Percentiles rank a stretch among this genome's conserved stretches.
These are phyloP conservation scores for Melanostoma scalare DNA, from an alignment of 2,888 invertebrate species.

Conservation along the genomic window DNA sequence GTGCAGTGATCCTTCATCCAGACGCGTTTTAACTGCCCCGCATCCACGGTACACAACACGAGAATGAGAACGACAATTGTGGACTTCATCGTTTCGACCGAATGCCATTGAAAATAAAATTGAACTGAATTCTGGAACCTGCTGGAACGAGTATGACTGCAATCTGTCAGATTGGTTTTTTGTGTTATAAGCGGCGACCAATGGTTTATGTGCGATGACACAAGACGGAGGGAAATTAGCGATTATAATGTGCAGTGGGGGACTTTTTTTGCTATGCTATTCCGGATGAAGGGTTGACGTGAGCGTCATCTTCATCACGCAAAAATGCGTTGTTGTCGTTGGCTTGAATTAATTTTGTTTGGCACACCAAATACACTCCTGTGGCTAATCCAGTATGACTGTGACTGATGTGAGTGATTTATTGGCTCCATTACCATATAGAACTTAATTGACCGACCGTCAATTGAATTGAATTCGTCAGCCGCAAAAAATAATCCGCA, in stretches of 20 bases:
- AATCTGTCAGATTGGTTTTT: slow-evolving; percentile 30
- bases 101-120: slow-evolving; percentile 63
- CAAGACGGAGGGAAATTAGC: slow-evolving; percentile 49
- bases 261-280: not conserved
- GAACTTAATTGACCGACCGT: slow-evolving; percentile 39
- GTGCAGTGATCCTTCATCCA: slow-evolving; percentile 81
- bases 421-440: slow-evolving; percentile 42
- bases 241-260: slow-evolving; percentile 39
- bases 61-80: slow-evolving; percentile 31
- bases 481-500: not conserved
- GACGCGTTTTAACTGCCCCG: slow-evolving; percentile 79
- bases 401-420: slow-evolving; percentile 38
- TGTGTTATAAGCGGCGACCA: slow-evolving; percentile 14
- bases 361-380: slow-evolving; percentile 14
- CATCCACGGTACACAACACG: slow-evolving; percentile 21
- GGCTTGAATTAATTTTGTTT: slow-evolving; percentile 62
- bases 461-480: slow-evolving; percentile 37
- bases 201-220: not conserved
- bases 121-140: slow-evolving; percentile 55
- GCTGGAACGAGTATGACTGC: not conserved
- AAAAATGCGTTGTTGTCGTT: slow-evolving; percentile 1
- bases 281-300: slow-evolving; percentile 9
- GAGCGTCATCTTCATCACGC: slow-evolving; percentile 15
- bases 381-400: slow-evolving; percentile 34
- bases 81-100: slow-evolving; percentile 56